Evolutionary conservation across 2,797 vertebrate genomes (phyloP).

Genomic region (Neopelma chrysocephalum): DNA sequence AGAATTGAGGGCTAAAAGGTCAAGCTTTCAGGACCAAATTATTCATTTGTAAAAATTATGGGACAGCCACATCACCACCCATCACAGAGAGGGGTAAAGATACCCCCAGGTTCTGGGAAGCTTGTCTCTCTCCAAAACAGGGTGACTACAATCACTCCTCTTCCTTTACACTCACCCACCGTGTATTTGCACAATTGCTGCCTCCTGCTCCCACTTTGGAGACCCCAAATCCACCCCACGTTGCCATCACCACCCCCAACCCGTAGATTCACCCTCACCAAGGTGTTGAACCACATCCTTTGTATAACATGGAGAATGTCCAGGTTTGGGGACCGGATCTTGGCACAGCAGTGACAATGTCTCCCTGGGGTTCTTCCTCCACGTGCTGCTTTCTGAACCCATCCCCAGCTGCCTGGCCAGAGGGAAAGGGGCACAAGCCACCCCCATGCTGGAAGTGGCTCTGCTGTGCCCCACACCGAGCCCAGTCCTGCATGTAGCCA

Average conservation of each 20-base stretch:
- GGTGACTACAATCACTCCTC: not conserved
- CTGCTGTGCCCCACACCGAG: not conserved
- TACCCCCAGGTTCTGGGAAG: not conserved
- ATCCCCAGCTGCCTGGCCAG: not conserved
- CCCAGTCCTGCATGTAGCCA: rapidly evolving
- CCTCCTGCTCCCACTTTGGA: not conserved
- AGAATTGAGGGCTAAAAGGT: not conserved
- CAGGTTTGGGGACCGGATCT: not conserved
- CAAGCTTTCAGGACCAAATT: not conserved
- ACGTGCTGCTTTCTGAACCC: not conserved
- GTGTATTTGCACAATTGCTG: not conserved
- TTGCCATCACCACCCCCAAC: not conserved
- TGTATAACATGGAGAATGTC: not conserved
- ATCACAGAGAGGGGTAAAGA: not conserved
- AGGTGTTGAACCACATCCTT: not conserved
- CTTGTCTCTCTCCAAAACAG: not conserved
- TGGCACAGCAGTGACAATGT: not conserved
- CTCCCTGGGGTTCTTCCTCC: not conserved
- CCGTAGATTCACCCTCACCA: not conserved
- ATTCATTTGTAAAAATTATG: not conserved
- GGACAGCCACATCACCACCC: rapidly evolving
- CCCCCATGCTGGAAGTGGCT: not conserved
- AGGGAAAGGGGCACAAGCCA: not conserved
- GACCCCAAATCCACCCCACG: not conserved
- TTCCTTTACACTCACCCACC: not conserved